A percentile compares a stretch with the other conserved stretches of the same genome.
phyloP scores from a whole-genome alignment of 64 coral and sea anemone genomes.

The Orbicella faveolata region DNA sequence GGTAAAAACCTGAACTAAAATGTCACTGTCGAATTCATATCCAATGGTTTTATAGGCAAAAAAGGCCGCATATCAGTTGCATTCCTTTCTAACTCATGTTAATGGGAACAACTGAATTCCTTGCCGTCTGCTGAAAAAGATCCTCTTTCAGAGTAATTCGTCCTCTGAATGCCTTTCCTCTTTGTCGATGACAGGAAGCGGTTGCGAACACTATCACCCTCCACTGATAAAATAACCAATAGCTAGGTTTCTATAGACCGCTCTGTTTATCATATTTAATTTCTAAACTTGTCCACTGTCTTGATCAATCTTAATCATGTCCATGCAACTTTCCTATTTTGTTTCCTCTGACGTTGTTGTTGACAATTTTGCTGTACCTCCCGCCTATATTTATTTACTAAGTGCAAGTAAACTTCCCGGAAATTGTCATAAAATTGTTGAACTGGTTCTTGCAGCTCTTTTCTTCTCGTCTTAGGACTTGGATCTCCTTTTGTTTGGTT shows the following conservation, averaged over 20 bases:
- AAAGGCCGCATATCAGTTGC: no score
- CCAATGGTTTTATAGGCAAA: no score
- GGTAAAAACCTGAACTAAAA: no score
- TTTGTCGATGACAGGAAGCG: no score
- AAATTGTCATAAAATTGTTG: background rate
- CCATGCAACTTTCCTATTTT: background rate
- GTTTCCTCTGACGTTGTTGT: background rate
- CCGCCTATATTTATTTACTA: background rate
- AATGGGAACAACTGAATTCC: no score
- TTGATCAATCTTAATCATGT: background rate
- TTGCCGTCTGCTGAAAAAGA: no score
- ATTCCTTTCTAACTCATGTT: no score
- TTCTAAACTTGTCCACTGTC: background rate
- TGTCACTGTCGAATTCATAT: no score
- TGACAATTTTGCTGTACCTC: background rate
- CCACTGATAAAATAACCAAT: background rate
- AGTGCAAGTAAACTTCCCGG: background rate
- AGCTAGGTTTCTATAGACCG: background rate
- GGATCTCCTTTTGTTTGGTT: background rate
- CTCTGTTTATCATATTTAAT: background rate
- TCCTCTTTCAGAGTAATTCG: no score
- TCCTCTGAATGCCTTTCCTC: no score
- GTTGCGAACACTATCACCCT: no score
- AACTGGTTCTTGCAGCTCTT: background rate
- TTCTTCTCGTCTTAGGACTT: background rate